Evolutionary conservation across 92 coral and sea anemone genomes (phyloP).

Genomic region (Zoanthus gigantus): DNA sequence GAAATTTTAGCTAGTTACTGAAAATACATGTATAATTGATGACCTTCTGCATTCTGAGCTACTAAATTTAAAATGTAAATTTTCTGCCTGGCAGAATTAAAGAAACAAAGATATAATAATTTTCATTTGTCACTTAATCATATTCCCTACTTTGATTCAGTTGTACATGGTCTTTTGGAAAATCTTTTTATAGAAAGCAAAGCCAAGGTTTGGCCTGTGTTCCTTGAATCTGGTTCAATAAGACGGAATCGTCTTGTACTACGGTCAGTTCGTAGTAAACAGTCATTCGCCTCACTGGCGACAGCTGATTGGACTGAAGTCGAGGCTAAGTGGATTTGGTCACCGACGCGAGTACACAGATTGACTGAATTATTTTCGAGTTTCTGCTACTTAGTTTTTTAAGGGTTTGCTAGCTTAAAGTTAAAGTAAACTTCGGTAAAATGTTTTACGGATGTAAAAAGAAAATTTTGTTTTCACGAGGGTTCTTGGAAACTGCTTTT

Average conservation of each 20-base stretch:
- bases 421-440: background rate
- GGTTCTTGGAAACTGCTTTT: background rate
- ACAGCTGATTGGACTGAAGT: slow-evolving; percentile 38
- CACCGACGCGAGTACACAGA: background rate
- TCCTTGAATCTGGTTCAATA: background rate
- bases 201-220: background rate
- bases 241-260: slow-evolving; percentile 9
- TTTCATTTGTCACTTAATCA: background rate
- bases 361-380: background rate
- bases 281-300: slow-evolving; percentile 16
- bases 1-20: background rate
- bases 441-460: background rate
- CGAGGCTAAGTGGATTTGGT: slow-evolving; percentile 19
- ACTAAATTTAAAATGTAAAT: slow-evolving; percentile 44
- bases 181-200: background rate
- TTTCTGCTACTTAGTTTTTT: background rate
- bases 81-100: background rate
- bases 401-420: background rate
- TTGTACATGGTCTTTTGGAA: background rate
- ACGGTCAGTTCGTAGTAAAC: slow-evolving; percentile 29
- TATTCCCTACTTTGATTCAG: background rate
- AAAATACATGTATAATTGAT: slow-evolving; percentile 19
- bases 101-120: background rate
- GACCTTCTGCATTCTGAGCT: background rate
- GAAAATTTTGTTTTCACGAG: background rate